These are phyloP conservation scores for Drepana falcataria DNA, from an alignment of 2,888 invertebrate species.

Conservation along the genomic window DNA sequence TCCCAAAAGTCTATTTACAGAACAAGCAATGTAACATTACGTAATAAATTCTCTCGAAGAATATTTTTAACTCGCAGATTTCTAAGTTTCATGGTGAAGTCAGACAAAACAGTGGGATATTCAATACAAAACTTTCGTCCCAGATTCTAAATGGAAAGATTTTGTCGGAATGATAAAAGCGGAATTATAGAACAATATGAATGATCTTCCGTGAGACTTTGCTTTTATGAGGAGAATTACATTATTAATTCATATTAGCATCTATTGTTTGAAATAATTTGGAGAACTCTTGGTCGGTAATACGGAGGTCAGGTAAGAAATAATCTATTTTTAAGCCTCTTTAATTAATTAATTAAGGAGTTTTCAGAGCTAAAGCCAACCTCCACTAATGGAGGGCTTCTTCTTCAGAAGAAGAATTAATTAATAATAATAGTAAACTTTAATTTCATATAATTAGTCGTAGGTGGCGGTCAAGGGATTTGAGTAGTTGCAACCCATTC, in stretches of 20 bases:
- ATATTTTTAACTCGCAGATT: neutral
- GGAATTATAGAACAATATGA: conserved; percentile 28
- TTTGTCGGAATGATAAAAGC: conserved; percentile 24
- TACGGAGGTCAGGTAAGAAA: no score
- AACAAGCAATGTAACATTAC: neutral
- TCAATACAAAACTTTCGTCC: conserved; percentile 32
- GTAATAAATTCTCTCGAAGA: neutral
- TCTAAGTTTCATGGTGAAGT: neutral
- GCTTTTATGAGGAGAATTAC: neutral
- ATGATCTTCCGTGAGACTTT: conserved; percentile 15
- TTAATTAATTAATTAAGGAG: no score
- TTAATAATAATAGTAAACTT: no score
- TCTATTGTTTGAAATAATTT: no score
- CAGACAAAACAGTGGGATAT: conserved; percentile 36
- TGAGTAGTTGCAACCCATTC: no score
- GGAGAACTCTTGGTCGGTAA: no score
- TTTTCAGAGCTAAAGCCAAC: no score
- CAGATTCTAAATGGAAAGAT: conserved; percentile 45
- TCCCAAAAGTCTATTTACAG: neutral
- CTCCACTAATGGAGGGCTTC: no score
- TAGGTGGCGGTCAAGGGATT: no score
- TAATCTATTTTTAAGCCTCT: no score
- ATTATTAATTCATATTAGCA: neutral
- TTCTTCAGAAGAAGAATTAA: no score
- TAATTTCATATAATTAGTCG: no score